Evolutionary conservation across 2,113 vertebrate species (phyloP).

Genomic region (Arizona elegans): DNA sequence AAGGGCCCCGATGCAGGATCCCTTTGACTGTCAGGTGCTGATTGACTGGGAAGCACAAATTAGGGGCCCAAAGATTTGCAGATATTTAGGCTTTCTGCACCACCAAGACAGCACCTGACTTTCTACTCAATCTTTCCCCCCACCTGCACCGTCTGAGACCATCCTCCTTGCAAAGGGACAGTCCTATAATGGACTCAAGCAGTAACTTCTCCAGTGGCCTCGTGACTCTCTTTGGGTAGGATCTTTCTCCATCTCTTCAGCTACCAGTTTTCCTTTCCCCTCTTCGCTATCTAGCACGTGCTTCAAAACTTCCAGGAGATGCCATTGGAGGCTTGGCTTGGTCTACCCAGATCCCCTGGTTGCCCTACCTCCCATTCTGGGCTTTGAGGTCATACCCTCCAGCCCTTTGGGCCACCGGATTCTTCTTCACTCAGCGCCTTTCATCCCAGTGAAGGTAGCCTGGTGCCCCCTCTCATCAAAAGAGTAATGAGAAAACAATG

Average conservation of each 20-base stretch:
- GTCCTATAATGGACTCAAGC: too few species aligned
- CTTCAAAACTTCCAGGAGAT: background rate
- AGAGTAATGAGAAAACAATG: background rate
- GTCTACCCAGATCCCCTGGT: background rate
- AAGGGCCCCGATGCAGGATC: accelerated
- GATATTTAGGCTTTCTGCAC: background rate
- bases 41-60: background rate
- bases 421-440: background rate
- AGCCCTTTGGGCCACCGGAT: background rate
- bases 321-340: background rate
- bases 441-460: accelerated
- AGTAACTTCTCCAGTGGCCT: background rate
- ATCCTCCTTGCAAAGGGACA: background rate
- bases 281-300: background rate
- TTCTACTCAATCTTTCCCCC: background rate
- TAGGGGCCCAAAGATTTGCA: background rate
- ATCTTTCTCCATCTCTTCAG: background rate
- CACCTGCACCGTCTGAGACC: background rate
- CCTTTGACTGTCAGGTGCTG: background rate
- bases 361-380: background rate
- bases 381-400: background rate
- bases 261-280: background rate
- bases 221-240: background rate
- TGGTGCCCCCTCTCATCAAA: background rate
- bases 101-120: background rate